A percentile compares a stretch with the other conserved stretches of the same genome.
These are phyloP conservation scores for Hartigia nigra DNA, from an alignment of 2,888 invertebrate genomes.

Conservation along the genomic window DNA sequence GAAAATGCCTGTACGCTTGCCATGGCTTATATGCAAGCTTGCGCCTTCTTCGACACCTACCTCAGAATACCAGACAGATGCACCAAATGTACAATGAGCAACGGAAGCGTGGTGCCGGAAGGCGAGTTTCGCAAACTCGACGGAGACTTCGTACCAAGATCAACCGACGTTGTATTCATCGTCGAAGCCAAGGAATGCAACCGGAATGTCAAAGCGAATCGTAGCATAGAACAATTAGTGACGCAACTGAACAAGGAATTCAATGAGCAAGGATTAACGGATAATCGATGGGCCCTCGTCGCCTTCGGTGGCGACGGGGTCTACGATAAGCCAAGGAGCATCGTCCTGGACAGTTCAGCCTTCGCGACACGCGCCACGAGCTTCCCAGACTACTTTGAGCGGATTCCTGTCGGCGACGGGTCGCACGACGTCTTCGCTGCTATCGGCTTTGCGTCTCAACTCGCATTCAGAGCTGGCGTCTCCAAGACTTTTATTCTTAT, in stretches of 20 bases:
- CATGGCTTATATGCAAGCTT: conserved; percentile 84
- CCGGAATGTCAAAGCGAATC: conserved; percentile 73
- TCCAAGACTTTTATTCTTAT: conserved; percentile 85
- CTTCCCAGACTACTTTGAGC: conserved; percentile 76
- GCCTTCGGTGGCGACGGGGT: conserved; percentile 85
- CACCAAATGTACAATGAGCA: conserved; percentile 78
- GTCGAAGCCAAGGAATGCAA: conserved; percentile 90
- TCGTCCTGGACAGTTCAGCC: conserved; percentile 77
- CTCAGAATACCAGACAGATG: conserved; percentile 85
- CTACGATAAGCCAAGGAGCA: conserved; percentile 77
- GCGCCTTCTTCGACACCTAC: conserved; percentile 79
- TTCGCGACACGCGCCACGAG: conserved; percentile 70
- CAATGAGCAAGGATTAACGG: conserved; percentile 71
- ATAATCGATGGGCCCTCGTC: conserved; percentile 85
- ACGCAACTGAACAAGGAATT: conserved; percentile 78
- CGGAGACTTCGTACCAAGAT: conserved; percentile 71
- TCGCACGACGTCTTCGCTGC: conserved; percentile 81
- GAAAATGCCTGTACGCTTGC: conserved; percentile 79
- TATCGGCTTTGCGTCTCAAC: conserved; percentile 76
- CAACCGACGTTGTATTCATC: conserved; percentile 89
- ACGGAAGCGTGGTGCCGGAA: conserved; percentile 78
- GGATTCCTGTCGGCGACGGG: conserved; percentile 75
- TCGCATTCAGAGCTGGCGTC: conserved; percentile 85
- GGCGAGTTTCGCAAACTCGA: conserved; percentile 79
- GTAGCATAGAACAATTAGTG: conserved; percentile 77